Evolutionary conservation across 2,113 vertebrate genomes (phyloP).

Genomic region (Phrynosoma platyrhinos): DNA sequence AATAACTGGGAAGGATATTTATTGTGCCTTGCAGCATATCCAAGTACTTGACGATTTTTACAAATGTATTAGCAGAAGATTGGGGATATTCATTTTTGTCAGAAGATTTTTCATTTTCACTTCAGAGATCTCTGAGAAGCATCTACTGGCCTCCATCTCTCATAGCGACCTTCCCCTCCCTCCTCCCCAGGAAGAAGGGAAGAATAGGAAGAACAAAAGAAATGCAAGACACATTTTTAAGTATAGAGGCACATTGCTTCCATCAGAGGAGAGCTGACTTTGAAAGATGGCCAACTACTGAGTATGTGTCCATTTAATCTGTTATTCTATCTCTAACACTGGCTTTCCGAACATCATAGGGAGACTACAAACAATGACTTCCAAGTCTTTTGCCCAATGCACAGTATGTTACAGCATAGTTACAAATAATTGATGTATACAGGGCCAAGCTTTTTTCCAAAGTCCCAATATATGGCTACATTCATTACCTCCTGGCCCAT

Average conservation of each 20-base stretch:
- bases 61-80: slow-evolving; percentile 37
- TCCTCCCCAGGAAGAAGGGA: background rate
- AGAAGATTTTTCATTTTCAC: slow-evolving; percentile 60
- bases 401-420: too few relatives aligned
- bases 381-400: too few relatives aligned
- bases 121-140: slow-evolving; percentile 43
- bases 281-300: too few relatives aligned
- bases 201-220: background rate
- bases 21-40: slow-evolving; percentile 50
- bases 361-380: too few relatives aligned
- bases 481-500: background rate
- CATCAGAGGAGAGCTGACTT: background rate
- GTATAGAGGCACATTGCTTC: background rate
- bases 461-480: background rate
- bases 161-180: too few relatives aligned
- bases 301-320: too few relatives aligned
- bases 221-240: slow-evolving; percentile 45
- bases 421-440: too few relatives aligned
- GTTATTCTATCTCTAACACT: too few relatives aligned
- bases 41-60: slow-evolving; percentile 53
- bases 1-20: slow-evolving; percentile 52
- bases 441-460: too few relatives aligned
- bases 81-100: slow-evolving; percentile 46
- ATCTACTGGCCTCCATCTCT: slow-evolving; percentile 35
- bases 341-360: too few relatives aligned